Evolutionary conservation across 2,888 invertebrate species (phyloP).

Genomic region (Rhyacophila evoluta): DNA sequence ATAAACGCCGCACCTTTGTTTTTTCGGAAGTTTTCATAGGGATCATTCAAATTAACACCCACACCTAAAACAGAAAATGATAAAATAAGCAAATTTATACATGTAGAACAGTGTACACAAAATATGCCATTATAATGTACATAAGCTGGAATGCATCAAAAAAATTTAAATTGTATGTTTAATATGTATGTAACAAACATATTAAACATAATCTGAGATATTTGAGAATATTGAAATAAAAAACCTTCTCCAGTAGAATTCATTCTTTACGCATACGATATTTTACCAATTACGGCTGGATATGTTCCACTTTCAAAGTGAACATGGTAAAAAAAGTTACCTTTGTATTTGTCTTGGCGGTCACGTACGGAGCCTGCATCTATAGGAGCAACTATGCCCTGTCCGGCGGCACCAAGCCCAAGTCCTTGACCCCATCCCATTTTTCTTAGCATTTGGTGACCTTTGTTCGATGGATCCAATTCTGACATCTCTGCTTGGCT

Average conservation of each 20-base stretch:
- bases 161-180: too few relatives aligned
- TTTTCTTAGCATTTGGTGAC: slow-evolving; percentile 95
- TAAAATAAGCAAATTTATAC: too few relatives aligned
- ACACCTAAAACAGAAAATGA: slow-evolving; percentile 78
- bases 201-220: background rate
- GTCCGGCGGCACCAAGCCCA: slow-evolving; percentile 93
- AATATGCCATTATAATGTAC: too few relatives aligned
- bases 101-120: too few relatives aligned
- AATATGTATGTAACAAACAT: too few relatives aligned
- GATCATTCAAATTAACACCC: slow-evolving; percentile 92
- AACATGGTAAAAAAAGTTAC: too few relatives aligned
- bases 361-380: slow-evolving; percentile 92
- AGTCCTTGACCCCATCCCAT: slow-evolving; percentile 98
- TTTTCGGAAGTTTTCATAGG: slow-evolving; percentile 97
- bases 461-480: slow-evolving; percentile 92
- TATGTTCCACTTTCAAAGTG: too few relatives aligned
- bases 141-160: too few relatives aligned
- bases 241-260: too few relatives aligned
- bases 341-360: slow-evolving; percentile 89
- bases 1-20: slow-evolving; percentile 96
- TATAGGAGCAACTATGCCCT: slow-evolving; percentile 96
- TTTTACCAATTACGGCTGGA: too few relatives aligned
- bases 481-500: slow-evolving; percentile 66
- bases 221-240: background rate
- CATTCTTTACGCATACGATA: too few relatives aligned